Evolutionary conservation across 2,888 invertebrate genomes (phyloP), one percentile per base, ranked within the genome.

Genomic region (Acronicta leporina): DNA sequence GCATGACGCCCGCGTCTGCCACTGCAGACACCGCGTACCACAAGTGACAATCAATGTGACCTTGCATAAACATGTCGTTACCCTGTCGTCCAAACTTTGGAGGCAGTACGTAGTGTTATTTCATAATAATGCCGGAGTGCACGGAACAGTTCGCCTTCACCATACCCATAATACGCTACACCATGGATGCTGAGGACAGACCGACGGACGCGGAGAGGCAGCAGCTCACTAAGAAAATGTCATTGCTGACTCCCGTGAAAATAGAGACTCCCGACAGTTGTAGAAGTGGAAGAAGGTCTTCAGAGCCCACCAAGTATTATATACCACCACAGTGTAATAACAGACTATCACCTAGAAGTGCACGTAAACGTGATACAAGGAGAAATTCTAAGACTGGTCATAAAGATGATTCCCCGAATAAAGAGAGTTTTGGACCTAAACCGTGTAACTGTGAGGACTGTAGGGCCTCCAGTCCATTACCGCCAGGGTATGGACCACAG

Each of bases 391-490:
- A 87, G 67, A 82, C 86, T 9, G 89, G 84, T 51, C 63, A 86
- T 15, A 91, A 87, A 62, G 85, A 85, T 53, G 88, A 86, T 51
- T 81, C 87, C 53, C 82, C 85, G 1, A 77, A 83, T 33, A 89
- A 89, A 63, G 89, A 89, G 14, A 77, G 75, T 43, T 82, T 89
- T 40, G 92, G 94, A 15, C 90, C 86, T 2, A 91, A 92, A 72
- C 94, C 93, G 54, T 91, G 94, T 79, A 92, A 92, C 72, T 94
- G 94, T 81, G 93, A 92, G 71, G 91, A 93, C 51, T 94, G 94
- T 59, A 87, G 95, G 43, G 91, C 95, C 0, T 92, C 95, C 1
- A 95, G 95, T 68, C 95, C 95, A 0, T 74, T 92, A 51, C 92
- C 93, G 0, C 92, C 93, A 0, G 94, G 94, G 0, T 94, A 94